These are phyloP conservation scores for Colius striatus DNA, from an alignment of 2,113 vertebrate species.

Conservation along the genomic window DNA sequence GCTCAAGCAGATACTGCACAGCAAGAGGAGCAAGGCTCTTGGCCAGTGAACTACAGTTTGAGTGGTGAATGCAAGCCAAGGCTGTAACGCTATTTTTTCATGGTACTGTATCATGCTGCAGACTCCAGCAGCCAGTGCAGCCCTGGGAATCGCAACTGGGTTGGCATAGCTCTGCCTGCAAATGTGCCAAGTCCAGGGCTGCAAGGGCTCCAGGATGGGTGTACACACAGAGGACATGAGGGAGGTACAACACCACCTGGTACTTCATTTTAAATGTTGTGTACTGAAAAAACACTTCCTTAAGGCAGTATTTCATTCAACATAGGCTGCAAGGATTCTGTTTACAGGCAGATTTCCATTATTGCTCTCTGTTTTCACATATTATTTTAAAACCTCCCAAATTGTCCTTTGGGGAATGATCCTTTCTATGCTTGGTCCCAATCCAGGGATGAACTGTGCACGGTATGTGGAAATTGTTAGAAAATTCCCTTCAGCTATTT, in stretches of 20 bases:
- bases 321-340: background rate
- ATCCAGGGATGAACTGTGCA: background rate
- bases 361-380: background rate
- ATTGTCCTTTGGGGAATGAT: background rate
- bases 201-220: background rate
- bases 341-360: background rate
- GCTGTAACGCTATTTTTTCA: background rate
- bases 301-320: background rate
- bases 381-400: background rate
- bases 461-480: background rate
- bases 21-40: background rate
- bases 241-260: background rate
- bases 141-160: background rate
- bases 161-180: background rate
- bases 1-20: background rate
- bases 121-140: background rate
- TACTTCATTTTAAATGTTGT: background rate
- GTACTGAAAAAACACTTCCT: background rate
- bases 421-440: background rate
- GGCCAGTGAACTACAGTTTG: background rate
- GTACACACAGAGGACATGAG: background rate
- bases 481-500: conserved; percentile 32
- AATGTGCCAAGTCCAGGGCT: fast-evolving
- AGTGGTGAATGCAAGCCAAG: background rate
- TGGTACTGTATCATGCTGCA: background rate